Conservation (phyloP, 2,113 vertebrate genomes). For the Menidia beryllina region DNA sequence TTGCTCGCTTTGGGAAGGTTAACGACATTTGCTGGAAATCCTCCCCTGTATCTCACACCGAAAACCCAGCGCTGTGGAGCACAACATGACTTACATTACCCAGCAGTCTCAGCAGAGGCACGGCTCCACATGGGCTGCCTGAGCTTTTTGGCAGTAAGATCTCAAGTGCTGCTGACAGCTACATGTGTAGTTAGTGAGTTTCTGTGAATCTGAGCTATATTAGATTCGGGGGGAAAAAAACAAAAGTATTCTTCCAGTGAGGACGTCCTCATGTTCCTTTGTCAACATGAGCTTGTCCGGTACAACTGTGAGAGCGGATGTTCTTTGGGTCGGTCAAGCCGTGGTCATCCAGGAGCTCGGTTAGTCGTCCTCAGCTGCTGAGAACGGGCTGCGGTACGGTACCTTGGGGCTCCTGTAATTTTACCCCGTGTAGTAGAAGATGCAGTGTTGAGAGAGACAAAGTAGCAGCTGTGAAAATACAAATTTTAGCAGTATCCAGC, state of each 20-base stretch:
- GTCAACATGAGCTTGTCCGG: conserved; percentile 61
- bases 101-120: conserved; percentile 28
- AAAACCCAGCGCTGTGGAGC: neutral
- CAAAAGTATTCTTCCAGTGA: conserved; percentile 16
- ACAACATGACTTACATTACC: neutral
- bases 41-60: neutral
- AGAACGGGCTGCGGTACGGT: conserved; percentile 22
- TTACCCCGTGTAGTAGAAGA: conserved; percentile 52
- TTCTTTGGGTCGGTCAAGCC: conserved; percentile 47
- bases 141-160: conserved; percentile 40
- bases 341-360: conserved; percentile 50
- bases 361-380: conserved; percentile 24
- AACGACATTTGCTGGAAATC: neutral
- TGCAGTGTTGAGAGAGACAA: conserved; percentile 42
- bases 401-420: conserved; percentile 55
- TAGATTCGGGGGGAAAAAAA: conserved; percentile 24
- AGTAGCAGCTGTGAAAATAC: conserved; percentile 77
- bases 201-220: conserved; percentile 57
- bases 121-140: conserved; percentile 18
- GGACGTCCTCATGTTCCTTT: conserved; percentile 62
- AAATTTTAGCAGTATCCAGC: conserved; percentile 40
- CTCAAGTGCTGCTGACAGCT: conserved; percentile 59
- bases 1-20: neutral
- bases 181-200: conserved; percentile 45
- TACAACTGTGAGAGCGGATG: conserved; percentile 49